Evolutionary conservation across 2,113 vertebrate species (phyloP), one percentile per base, ranked within the genome.

Genomic region (Hucho hucho): DNA sequence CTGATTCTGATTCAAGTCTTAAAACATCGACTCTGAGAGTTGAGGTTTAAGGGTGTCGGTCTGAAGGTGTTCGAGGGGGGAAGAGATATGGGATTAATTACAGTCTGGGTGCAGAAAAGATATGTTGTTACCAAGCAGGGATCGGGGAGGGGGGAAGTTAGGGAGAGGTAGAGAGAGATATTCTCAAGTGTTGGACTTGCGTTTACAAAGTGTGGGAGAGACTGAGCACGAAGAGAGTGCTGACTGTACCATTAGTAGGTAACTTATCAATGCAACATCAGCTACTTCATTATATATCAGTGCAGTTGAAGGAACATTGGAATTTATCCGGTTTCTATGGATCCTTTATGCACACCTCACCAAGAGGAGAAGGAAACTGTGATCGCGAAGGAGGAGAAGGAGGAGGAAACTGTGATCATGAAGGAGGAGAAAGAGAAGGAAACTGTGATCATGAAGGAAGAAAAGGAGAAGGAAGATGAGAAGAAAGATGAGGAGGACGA

Each of bases 1-100:
- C 88, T 89, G 80, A 64, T 81, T 43, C 61, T 3, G 81, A 82
- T 89, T n/a, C 88, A 86, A 92, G 88, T 77, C 74, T 75, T 89
- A 88, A 86, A 92, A 88, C 77, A 73, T 75, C 22, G 56, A 22
- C 69, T 59, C 58, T 70, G 61, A 4, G 75, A 74, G 14, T n/a
- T n/a, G n/a, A n/a, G n/a, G n/a, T n/a, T n/a, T n/a, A n/a, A n/a
- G n/a, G n/a, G n/a, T n/a, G n/a, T n/a, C n/a, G n/a, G n/a, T n/a
- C n/a, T n/a, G n/a, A n/a, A n/a, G n/a, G n/a, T n/a, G n/a, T n/a
- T n/a, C n/a, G n/a, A n/a, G n/a, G n/a, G n/a, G n/a, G n/a, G n/a
- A n/a, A n/a, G n/a, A n/a, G n/a, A n/a, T n/a, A n/a, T n/a, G n/a
- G n/a, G n/a, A n/a, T n/a, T n/a, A n/a, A n/a, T n/a, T n/a, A 53